These are phyloP conservation scores for Trogon melanurus DNA, from an alignment of 2,113 vertebrate genomes.

Conservation along the genomic window DNA sequence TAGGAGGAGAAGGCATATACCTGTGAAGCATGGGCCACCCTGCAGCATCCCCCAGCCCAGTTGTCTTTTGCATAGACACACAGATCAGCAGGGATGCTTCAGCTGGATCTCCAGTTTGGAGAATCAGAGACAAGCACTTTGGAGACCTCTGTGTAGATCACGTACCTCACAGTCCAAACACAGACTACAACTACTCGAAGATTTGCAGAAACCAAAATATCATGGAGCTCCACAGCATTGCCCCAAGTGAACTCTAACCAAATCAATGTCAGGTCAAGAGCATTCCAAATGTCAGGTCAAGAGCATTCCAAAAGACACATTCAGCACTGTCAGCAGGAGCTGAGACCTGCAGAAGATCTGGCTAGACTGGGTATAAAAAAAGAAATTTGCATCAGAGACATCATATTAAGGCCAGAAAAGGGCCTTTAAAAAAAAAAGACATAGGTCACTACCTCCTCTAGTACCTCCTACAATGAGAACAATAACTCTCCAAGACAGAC, in stretches of 20 bases:
- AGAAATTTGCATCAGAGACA: not conserved
- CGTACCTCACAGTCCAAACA: not conserved
- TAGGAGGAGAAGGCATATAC: not conserved
- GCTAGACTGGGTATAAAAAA: not conserved
- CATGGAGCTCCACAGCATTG: not conserved
- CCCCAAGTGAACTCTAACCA: not conserved
- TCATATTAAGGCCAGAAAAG: not conserved
- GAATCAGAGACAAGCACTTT: not conserved
- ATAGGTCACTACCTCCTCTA: not conserved
- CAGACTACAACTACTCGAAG: not conserved
- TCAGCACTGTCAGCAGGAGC: not conserved
- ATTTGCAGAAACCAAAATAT: not conserved
- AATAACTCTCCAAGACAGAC: constrained; percentile 27
- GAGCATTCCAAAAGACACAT: not conserved
- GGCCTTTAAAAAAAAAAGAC: not conserved
- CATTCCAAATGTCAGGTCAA: not conserved
- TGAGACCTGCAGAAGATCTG: not conserved
- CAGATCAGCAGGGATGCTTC: not conserved
- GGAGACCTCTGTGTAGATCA: not conserved
- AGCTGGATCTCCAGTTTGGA: not conserved
- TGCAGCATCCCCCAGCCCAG: not conserved
- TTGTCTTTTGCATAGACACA: not conserved
- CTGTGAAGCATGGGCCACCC: not conserved
- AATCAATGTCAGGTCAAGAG: not conserved
- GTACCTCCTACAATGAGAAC: not conserved